A percentile compares a stretch with the other conserved stretches of the same genome.
phyloP scores from a whole-genome alignment of 2,797 vertebrate genomes.

The Nasua narica region DNA sequence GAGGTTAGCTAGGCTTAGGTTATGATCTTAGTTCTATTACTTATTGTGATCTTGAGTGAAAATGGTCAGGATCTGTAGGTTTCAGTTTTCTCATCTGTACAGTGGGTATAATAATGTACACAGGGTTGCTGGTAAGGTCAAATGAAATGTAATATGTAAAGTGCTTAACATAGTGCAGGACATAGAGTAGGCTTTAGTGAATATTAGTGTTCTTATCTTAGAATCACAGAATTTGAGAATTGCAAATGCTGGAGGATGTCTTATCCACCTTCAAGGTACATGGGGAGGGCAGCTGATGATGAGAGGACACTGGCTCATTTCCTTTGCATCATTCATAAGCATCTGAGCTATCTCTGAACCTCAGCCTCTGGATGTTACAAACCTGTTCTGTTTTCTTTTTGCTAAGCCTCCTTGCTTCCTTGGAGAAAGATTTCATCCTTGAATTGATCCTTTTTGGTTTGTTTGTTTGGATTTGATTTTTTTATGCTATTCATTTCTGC shows the following conservation, averaged over 20 bases:
- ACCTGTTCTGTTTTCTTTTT: neutral
- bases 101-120: neutral
- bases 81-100: neutral
- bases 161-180: neutral
- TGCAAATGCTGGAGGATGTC: neutral
- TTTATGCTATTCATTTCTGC: neutral
- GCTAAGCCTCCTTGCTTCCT: neutral
- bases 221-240: neutral
- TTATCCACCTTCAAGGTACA: neutral
- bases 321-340: no score
- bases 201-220: neutral
- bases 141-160: neutral
- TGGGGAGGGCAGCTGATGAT: neutral
- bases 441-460: constrained; percentile 29
- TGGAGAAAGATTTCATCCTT: neutral
- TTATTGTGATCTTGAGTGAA: neutral
- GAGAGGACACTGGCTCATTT: neutral
- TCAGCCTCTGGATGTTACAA: neutral
- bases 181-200: neutral
- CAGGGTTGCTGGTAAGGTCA: neutral
- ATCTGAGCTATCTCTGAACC: neutral
- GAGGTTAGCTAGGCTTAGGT: neutral
- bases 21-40: neutral
- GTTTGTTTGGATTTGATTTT: constrained; percentile 13
- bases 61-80: neutral